Percentiles rank a stretch among this genome's conserved stretches.
These are phyloP conservation scores for Aspiorhynchus laticeps DNA, from an alignment of 2,113 vertebrate species.

Conservation along the genomic window DNA sequence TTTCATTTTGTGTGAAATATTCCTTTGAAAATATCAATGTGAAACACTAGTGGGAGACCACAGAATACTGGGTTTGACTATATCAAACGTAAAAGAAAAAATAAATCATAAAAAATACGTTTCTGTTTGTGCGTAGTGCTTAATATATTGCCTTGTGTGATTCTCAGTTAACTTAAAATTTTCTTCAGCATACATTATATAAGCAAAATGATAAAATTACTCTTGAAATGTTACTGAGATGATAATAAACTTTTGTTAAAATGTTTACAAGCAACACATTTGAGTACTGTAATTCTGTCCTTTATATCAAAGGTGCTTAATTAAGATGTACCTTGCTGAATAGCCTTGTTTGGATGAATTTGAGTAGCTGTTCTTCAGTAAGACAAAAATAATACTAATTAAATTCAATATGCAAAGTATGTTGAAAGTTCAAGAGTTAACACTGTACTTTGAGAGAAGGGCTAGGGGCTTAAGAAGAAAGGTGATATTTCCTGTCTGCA, in stretches of 20 bases:
- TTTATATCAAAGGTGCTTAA: neutral
- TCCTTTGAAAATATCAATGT: too few species aligned
- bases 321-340: neutral
- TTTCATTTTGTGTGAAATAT: neutral
- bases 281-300: neutral
- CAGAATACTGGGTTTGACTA: neutral
- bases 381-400: neutral
- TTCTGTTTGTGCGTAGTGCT: neutral
- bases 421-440: conserved; percentile 13
- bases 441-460: conserved; percentile 5
- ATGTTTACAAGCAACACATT: neutral
- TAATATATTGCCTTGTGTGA: neutral
- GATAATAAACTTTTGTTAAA: neutral
- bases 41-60: neutral
- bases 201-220: too few species aligned
- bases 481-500: conserved; percentile 31
- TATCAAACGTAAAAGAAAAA: neutral
- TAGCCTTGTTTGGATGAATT: neutral
- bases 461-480: neutral
- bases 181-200: neutral
- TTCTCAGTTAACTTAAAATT: neutral
- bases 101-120: neutral
- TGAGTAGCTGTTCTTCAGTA: neutral
- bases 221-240: neutral
- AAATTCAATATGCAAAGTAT: neutral